Conservation (phyloP, 2,888 invertebrate genomes). For the Syrista parreyssii region DNA sequence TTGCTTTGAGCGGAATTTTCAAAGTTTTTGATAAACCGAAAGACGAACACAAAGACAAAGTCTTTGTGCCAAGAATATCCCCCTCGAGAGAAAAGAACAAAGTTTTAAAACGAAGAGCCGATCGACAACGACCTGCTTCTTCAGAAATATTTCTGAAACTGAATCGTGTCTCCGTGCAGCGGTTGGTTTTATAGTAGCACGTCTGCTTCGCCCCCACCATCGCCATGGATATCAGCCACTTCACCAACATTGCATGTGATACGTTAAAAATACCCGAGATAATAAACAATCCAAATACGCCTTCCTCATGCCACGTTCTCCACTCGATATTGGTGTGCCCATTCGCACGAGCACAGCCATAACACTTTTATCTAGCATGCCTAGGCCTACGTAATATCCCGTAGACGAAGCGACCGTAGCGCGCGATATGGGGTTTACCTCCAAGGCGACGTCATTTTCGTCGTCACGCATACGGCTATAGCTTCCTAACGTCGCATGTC, state of each 20-base stretch:
- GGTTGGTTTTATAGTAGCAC: conserved; percentile 31
- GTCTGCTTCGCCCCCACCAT: conserved; percentile 21
- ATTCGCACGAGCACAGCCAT: conserved; percentile 1
- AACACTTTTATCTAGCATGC: neutral
- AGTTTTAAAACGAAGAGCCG: conserved; percentile 9
- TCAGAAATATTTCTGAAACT: conserved; percentile 20
- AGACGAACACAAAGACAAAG: conserved; percentile 28
- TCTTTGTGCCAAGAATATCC: conserved; percentile 21
- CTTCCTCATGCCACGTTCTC: conserved; percentile 10
- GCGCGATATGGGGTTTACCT: neutral
- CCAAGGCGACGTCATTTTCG: neutral
- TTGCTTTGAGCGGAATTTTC: conserved; percentile 36
- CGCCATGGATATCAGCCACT: conserved; percentile 8
- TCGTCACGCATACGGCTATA: neutral
- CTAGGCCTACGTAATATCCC: neutral
- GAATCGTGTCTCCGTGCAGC: conserved; percentile 18
- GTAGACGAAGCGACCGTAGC: neutral
- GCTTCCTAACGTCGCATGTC: neutral
- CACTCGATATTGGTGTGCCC: neutral
- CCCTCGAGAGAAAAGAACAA: neutral
- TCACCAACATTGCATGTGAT: conserved; percentile 21
- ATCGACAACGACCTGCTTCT: conserved; percentile 8
- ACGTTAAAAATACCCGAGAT: conserved; percentile 34
- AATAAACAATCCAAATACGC: conserved; percentile 12
- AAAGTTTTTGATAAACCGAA: conserved; percentile 19